Percentiles rank a stretch among this genome's conserved stretches.
Conservation (phyloP, 1,140 invertebrate genomes). For the Zaprionus ghesquierei region DNA sequence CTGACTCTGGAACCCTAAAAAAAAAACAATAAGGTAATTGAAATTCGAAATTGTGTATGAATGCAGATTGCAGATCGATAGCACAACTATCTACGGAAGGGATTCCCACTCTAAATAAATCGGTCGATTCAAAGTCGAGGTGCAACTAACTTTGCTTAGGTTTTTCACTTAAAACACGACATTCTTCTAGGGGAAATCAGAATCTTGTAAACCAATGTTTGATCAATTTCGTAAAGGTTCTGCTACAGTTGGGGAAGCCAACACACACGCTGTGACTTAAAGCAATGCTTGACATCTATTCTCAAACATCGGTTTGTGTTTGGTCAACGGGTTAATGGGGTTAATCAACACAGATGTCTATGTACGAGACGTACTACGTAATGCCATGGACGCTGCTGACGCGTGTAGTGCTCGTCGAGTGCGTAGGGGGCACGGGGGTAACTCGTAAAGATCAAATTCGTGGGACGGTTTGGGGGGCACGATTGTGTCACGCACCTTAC, state of each 20-base stretch:
- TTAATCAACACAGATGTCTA: slow-evolving; percentile 45
- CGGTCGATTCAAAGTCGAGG: too few relatives aligned
- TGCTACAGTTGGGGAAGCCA: not conserved
- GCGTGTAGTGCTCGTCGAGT: not conserved
- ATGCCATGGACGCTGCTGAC: not conserved
- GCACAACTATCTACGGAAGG: too few relatives aligned
- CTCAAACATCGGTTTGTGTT: slow-evolving; percentile 42
- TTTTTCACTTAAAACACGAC: not conserved
- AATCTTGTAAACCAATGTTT: not conserved
- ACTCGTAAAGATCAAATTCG: not conserved
- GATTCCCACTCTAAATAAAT: too few relatives aligned
- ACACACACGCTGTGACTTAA: slow-evolving; percentile 1
- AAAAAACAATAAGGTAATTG: not conserved
- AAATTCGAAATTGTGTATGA: not conserved
- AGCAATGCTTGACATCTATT: slow-evolving; percentile 46
- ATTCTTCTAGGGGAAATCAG: not conserved
- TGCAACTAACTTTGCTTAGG: too few relatives aligned
- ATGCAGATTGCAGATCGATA: not conserved
- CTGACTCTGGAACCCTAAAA: slow-evolving; percentile 85
- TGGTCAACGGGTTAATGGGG: slow-evolving; percentile 59
- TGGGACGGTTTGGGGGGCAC: too few relatives aligned
- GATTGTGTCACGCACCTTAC: slow-evolving; percentile 49
- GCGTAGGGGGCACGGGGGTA: not conserved
- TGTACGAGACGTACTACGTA: not conserved
- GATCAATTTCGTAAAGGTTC: not conserved